Base-by-base conservation (phyloP, 1,140 invertebrate species). In the Hypsibius dujardini region DNA sequence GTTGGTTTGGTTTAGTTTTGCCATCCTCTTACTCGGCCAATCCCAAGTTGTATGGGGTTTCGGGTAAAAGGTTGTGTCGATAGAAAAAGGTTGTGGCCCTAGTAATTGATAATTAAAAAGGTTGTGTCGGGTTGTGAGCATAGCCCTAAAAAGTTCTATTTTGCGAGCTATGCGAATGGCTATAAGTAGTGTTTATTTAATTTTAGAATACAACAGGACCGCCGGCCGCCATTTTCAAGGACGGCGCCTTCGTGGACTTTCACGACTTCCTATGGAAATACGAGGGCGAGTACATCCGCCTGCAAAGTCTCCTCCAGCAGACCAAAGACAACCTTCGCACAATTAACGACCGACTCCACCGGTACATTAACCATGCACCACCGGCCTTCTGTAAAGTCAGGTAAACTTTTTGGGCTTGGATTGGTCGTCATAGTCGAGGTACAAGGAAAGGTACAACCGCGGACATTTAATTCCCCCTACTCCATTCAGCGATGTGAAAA, bases 261-360 rank as follows among this genome's bases (percentile, higher is more conserved):
- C 42, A 67, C 42, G 62, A 67, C 42, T 67, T 67, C 42, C 45
- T 67, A 7, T 67, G 62, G 62, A 67, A 67, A 42, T 67, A 67
- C 62, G 62, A 67, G 45, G 62, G 62, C 12, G 62, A 67, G 42
- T 67, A 15, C 42, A 15, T 67, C 62, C 62, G 62, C 3, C 42
- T 67, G 42, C 62, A 45, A 3, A 67, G 3, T 15, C 3, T 67
- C 12, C 12, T 67, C 42, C 62, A 67, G 45, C 12, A 67, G 42
- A 12, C 42, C 12, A 3, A 67, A 15, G 12, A 45, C 12, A 42
- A 12, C 12, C 62, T 67, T 12, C 12, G 12, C 62, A 15, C 62
- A 3, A 42, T 42, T 3, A 12, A 67, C 12, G 42, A 3, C 12
- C 12, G 3, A 7, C 12, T 67, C 62, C 12, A 67, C 12, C 12